A percentile compares a stretch with the other conserved stretches of the same genome.
Evolutionary conservation across 2,113 vertebrate species (phyloP).

Genomic region (Entelurus aequoreus): DNA sequence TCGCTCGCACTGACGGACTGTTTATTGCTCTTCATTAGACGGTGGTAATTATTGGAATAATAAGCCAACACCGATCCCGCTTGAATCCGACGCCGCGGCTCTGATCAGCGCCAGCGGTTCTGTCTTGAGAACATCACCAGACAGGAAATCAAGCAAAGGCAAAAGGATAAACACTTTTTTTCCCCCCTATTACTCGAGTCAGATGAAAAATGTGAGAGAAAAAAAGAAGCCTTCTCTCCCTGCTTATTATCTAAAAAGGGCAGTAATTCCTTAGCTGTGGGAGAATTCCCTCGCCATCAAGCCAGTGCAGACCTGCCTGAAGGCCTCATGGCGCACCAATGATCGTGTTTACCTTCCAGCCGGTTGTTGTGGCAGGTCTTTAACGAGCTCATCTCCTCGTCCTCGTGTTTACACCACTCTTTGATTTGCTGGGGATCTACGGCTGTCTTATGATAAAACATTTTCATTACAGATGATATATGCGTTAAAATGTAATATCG

Average conservation of each 20-base stretch:
- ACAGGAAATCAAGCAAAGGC: conserved; percentile 27
- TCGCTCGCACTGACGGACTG: conserved; percentile 47
- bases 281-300: conserved; percentile 27
- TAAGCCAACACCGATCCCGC: conserved; percentile 39
- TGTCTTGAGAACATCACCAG: conserved; percentile 52
- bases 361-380: conserved; percentile 51
- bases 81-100: conserved; percentile 13
- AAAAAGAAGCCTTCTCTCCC: background rate
- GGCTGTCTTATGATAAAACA: no score
- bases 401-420: conserved; percentile 30
- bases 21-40: conserved; percentile 55
- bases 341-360: conserved; percentile 58
- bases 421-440: background rate
- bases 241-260: conserved; percentile 8
- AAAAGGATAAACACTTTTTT: conserved; percentile 21
- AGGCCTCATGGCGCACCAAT: conserved; percentile 26
- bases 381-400: conserved; percentile 44
- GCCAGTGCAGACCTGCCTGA: conserved; percentile 31
- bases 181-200: conserved; percentile 12
- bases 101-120: conserved; percentile 37
- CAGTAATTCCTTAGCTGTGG: conserved; percentile 14
- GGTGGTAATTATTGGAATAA: conserved; percentile 57
- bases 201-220: conserved; percentile 10
- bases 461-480: no score
- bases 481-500: no score